A percentile compares a stretch with the other conserved stretches of the same genome.
phyloP scores from a whole-genome alignment of 2,888 invertebrate genomes.

The Chalcosyrphus nemorum region DNA sequence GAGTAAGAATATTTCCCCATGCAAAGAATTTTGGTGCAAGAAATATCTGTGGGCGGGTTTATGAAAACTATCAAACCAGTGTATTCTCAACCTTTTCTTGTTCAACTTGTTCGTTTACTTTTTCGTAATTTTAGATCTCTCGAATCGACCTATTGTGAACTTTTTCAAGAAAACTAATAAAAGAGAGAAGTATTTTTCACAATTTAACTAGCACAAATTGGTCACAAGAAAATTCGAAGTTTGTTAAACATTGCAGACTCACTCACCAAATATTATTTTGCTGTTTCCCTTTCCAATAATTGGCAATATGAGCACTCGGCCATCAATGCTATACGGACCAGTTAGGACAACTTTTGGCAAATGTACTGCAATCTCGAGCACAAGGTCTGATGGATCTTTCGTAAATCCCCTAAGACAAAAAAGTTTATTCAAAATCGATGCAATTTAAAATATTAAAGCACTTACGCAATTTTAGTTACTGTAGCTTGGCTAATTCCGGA shows the following conservation, averaged over 20 bases:
- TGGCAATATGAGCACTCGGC: slow-evolving; percentile 78
- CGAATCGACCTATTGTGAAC: too few species aligned
- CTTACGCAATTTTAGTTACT: slow-evolving; percentile 75
- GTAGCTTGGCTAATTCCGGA: slow-evolving; percentile 75
- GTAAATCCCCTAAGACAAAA: slow-evolving; percentile 6
- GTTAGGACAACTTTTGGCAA: slow-evolving; percentile 75
- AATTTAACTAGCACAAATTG: not conserved
- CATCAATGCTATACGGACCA: slow-evolving; percentile 78
- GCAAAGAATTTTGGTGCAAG: too few species aligned
- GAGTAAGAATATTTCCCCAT: too few species aligned
- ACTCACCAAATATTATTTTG: slow-evolving; percentile 75
- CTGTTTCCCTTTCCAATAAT: slow-evolving; percentile 77
- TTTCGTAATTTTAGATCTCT: too few species aligned
- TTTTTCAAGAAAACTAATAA: too few species aligned
- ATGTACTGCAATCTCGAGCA: slow-evolving; percentile 73
- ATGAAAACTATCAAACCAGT: too few species aligned
- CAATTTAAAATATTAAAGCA: slow-evolving; percentile 6
- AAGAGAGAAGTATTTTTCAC: too few species aligned
- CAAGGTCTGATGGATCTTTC: slow-evolving; percentile 13
- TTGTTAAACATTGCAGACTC: not conserved
- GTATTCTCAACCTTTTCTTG: too few species aligned
- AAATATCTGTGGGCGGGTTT: too few species aligned
- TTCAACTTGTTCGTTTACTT: too few species aligned
- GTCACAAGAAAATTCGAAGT: not conserved
- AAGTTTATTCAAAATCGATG: too few species aligned